These are phyloP conservation scores for Trinorchestia longiramus DNA, from an alignment of 1,140 invertebrate genomes.

Conservation along the genomic window DNA sequence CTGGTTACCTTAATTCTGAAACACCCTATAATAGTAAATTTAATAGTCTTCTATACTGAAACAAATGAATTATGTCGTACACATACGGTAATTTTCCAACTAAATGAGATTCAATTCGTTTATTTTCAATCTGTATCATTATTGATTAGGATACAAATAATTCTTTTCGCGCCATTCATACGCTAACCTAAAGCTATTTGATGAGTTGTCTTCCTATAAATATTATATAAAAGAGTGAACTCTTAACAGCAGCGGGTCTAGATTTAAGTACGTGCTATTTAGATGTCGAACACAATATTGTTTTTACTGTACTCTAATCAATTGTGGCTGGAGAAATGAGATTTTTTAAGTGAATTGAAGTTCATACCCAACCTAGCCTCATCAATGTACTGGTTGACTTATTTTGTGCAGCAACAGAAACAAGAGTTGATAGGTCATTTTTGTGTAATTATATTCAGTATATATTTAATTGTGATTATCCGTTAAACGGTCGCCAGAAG, in stretches of 20 bases:
- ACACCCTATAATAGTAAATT: too few relatives aligned
- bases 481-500: slow-evolving; percentile 47
- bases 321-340: neutral
- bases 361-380: neutral
- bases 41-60: neutral
- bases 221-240: neutral
- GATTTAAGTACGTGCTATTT: neutral
- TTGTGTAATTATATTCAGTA: neutral
- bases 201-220: neutral
- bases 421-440: neutral
- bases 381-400: neutral
- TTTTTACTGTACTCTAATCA: neutral
- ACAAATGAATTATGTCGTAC: neutral
- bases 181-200: neutral
- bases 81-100: neutral
- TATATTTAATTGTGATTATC: slow-evolving; percentile 30
- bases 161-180: neutral
- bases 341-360: neutral
- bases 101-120: neutral
- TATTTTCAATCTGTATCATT: neutral
- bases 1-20: too few relatives aligned
- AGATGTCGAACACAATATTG: neutral
- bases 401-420: neutral
- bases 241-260: neutral
- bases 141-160: neutral